Evolutionary conservation across 1,140 invertebrate species (phyloP).

Genomic region (Whitmania pigra): DNA sequence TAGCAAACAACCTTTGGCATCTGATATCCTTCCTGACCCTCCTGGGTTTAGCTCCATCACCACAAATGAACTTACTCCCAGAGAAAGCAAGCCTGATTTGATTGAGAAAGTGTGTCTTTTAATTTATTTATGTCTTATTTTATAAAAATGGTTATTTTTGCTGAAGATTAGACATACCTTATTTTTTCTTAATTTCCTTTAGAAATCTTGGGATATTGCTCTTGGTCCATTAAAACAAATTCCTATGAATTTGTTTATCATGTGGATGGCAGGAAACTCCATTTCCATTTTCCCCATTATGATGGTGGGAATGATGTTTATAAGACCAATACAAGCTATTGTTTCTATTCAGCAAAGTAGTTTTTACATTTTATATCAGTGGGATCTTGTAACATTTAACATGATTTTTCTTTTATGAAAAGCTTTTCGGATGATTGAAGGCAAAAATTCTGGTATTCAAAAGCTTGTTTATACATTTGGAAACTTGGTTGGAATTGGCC

Average conservation of each 20-base stretch:
- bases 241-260: conserved; percentile 97
- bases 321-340: conserved; percentile 84
- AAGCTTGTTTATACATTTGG: conserved; percentile 89
- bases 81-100: conserved; percentile 20
- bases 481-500: conserved; percentile 76
- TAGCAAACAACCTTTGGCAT: neutral
- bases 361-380: neutral
- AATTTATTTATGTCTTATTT: neutral
- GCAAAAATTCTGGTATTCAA: conserved; percentile 68
- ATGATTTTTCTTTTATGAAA: conserved; percentile 20
- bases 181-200: conserved; percentile 15
- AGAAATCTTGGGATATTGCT: conserved; percentile 92
- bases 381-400: neutral
- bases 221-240: conserved; percentile 79
- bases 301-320: conserved; percentile 99
- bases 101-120: conserved; percentile 18
- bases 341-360: conserved; percentile 70
- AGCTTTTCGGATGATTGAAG: conserved; percentile 90
- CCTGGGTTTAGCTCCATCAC: conserved; percentile 15
- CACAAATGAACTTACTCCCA: neutral
- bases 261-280: conserved; percentile 98
- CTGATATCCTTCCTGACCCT: conserved; percentile 13
- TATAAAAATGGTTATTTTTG: neutral
- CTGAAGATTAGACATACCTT: neutral
- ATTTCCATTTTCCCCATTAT: conserved; percentile 99